Evolutionary conservation across 2,888 invertebrate genomes (phyloP).

Genomic region (Diarsia rubi): DNA sequence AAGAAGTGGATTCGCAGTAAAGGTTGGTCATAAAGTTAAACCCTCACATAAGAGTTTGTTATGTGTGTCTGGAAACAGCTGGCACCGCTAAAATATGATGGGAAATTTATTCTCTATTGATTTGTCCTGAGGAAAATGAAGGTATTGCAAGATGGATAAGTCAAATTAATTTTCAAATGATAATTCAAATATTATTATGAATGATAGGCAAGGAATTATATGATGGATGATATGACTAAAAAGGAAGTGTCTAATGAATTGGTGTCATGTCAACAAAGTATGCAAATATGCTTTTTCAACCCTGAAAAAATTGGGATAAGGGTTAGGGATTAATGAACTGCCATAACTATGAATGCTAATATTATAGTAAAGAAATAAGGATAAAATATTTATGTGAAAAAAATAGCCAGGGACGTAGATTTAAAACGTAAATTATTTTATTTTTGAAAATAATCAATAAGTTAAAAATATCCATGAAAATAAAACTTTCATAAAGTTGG

Average conservation of each 20-base stretch:
- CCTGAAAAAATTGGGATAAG: no score
- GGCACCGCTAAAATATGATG: conserved; percentile 35
- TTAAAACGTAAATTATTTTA: neutral
- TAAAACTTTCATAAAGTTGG: neutral
- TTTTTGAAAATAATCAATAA: neutral
- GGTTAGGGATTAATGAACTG: neutral
- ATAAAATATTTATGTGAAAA: neutral
- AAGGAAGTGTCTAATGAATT: no score
- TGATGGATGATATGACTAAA: neutral
- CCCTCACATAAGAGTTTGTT: conserved; percentile 37
- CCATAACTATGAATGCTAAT: neutral
- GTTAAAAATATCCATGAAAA: neutral
- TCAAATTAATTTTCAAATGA: neutral
- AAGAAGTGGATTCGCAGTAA: conserved; percentile 50
- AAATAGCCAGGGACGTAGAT: neutral
- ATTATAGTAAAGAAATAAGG: neutral
- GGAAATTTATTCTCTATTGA: conserved; percentile 29
- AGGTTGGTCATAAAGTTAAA: conserved; percentile 54
- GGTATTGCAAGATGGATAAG: neutral
- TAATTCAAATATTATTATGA: neutral
- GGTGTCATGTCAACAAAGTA: no score
- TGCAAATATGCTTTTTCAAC: no score
- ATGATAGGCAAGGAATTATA: no score
- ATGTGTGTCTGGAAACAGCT: conserved; percentile 45
- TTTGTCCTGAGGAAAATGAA: conserved; percentile 2